Evolutionary conservation across 2,888 invertebrate species (phyloP), one percentile per base, ranked within the genome.

Genomic region (Tetramorium bicarinatum): DNA sequence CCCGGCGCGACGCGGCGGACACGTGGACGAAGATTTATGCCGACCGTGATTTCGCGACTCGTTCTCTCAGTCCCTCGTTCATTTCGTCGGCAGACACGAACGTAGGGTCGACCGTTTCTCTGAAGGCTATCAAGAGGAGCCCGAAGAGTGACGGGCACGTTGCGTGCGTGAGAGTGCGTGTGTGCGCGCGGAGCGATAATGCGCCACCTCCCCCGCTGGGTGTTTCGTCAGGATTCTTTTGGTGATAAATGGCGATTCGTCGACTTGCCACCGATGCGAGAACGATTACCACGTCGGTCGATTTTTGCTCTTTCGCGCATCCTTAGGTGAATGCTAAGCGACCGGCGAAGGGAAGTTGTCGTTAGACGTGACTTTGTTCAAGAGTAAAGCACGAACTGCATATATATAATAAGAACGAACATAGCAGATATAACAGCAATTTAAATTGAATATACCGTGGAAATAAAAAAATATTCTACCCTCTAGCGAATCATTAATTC

Each of bases 1-100:
- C 72, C 49, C 59, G 64, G 18, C 67, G 79, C 29, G 71, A 38
- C 72, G 41, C 59, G 64, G 18, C 71, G 79, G 64, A 75, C 72
- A 54, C 38, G 34, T 47, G 71, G 54, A 82, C 80, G 82, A 87
- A 87, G 82, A 87, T 86, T 87, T 84, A 86, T 76, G 56, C 76
- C 56, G 41, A 11, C 61, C 72, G 64, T 74, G 87, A 82, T 84
- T 82, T 75, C 71, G 59, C 81, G 66, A 72, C 54, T 47, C 67
- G 67, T 52, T 64, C 64, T 41, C 41, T 29, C 44, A 34, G 74
- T 74, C 66, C 66, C 44, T 44, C 79, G 76, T 66, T 56, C 79
- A 44, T 66, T 74, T 66, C 29, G 76, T 64, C 59, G 47, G 66
- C 62, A 69, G 38, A 69, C 61, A 67, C 59, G 67, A 69, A 77